These are phyloP conservation scores for Trichogramma dendrolimi DNA, from an alignment of 2,888 invertebrate species.

Conservation along the genomic window DNA sequence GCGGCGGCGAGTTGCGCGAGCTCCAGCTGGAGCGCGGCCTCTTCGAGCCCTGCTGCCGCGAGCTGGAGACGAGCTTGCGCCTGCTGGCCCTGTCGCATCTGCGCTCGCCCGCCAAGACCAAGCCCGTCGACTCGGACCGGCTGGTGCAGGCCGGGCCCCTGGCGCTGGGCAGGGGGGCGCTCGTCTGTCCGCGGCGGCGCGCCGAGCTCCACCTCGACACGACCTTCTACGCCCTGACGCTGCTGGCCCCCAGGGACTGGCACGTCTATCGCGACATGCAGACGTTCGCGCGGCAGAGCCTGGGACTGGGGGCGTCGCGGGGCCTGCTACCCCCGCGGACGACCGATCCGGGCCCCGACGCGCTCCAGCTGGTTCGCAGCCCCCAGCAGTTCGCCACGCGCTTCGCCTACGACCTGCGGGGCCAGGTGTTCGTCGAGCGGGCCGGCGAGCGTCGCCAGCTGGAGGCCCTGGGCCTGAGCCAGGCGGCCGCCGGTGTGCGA, in stretches of 20 bases:
- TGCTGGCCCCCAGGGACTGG: conserved; percentile 96
- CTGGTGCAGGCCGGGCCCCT: conserved; percentile 32
- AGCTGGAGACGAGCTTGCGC: conserved; percentile 88
- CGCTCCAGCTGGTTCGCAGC: conserved; percentile 94
- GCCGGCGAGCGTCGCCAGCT: conserved; percentile 80
- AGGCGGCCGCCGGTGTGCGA: conserved; percentile 93
- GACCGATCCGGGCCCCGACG: conserved; percentile 93
- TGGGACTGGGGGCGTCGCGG: conserved; percentile 76
- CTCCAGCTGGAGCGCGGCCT: conserved; percentile 58
- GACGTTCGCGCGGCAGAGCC: conserved; percentile 80
- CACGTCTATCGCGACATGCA: conserved; percentile 96
- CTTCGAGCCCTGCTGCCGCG: conserved; percentile 71
- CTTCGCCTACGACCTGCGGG: conserved; percentile 92
- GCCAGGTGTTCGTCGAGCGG: conserved; percentile 92
- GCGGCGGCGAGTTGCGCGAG: conserved; percentile 21
- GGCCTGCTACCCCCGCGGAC: conserved; percentile 94
- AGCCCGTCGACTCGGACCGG: conserved; percentile 65
- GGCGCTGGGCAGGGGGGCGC: conserved; percentile 33
- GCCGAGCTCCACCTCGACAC: conserved; percentile 89
- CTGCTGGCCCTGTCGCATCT: conserved; percentile 89
- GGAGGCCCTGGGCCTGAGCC: conserved; percentile 90
- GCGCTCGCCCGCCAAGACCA: conserved; percentile 63
- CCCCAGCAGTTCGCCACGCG: conserved; percentile 91
- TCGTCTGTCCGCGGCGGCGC: conserved; percentile 46
- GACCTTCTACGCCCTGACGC: conserved; percentile 95